A percentile compares a stretch with the other conserved stretches of the same genome.
phyloP scores from a whole-genome alignment of 2,888 invertebrate species.

The Euzetes globulus region DNA sequence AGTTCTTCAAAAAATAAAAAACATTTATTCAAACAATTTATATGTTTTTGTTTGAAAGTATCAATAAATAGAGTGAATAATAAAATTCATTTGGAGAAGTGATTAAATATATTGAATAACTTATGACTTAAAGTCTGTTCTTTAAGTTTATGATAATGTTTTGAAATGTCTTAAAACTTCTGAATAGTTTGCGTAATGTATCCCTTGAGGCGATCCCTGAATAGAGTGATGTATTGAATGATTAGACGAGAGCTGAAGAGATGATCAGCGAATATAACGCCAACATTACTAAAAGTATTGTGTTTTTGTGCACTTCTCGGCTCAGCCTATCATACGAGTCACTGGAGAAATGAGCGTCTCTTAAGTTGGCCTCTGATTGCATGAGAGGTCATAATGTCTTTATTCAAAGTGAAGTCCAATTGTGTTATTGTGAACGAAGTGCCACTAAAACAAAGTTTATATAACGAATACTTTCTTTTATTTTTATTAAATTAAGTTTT shows the following conservation, averaged over 20 bases:
- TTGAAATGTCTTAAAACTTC: not conserved
- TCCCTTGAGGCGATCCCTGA: conserved; percentile 6
- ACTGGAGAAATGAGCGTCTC: not conserved
- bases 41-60: not conserved
- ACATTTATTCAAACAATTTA: not conserved
- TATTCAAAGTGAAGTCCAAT: not conserved
- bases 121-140: conserved; percentile 3
- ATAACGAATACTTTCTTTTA: not conserved
- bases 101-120: conserved; percentile 20
- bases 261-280: not conserved
- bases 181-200: conserved; percentile 7
- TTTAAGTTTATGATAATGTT: conserved; percentile 13
- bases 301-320: not conserved
- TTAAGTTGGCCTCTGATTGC: not conserved
- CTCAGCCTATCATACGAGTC: not conserved
- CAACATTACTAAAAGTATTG: not conserved
- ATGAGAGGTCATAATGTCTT: conserved; percentile 5
- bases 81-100: not conserved
- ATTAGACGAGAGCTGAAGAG: conserved; percentile 15
- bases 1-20: not conserved
- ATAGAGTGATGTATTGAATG: not conserved
- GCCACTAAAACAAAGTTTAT: conserved; percentile 4
- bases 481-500: not conserved
- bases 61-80: too few species aligned
- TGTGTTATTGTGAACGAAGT: not conserved